phyloP scores from a whole-genome alignment of 2,888 invertebrate genomes.

The Sipha maydis region DNA sequence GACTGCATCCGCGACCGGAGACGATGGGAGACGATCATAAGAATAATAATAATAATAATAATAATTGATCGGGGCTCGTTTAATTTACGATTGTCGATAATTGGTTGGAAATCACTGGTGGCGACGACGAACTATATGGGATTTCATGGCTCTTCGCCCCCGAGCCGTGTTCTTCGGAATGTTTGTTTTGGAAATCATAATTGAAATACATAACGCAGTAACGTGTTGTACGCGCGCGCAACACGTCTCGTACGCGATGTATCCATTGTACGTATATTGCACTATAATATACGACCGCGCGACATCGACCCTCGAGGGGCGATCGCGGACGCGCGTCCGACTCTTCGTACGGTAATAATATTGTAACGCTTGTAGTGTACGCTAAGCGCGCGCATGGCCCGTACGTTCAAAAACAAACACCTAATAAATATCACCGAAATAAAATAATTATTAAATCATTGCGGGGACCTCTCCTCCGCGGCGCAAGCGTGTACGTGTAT shows the following conservation, averaged over 20 bases:
- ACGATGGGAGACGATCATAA: neutral
- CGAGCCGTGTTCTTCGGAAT: conserved; percentile 17
- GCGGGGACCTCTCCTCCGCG: neutral
- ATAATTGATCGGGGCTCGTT: conserved; percentile 33
- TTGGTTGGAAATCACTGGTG: conserved; percentile 44
- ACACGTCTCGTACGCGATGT: too few relatives aligned
- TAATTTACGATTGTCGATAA: conserved; percentile 50
- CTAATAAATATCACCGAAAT: conserved; percentile 47
- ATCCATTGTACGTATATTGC: too few relatives aligned
- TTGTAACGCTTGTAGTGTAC: neutral
- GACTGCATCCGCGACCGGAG: neutral
- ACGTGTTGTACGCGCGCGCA: neutral
- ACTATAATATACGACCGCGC: neutral
- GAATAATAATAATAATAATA: conserved; percentile 9
- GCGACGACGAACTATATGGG: conserved; percentile 27
- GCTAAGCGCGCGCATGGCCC: neutral
- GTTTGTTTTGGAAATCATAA: conserved; percentile 58
- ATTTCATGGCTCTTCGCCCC: conserved; percentile 13
- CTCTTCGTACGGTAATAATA: neutral
- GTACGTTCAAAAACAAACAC: conserved; percentile 29
- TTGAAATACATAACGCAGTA: conserved; percentile 20
- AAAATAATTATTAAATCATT: conserved; percentile 53
- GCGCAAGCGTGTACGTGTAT: too few relatives aligned
- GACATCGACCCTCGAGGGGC: conserved; percentile 34
- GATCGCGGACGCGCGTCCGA: neutral